phyloP scores from a whole-genome alignment of 2,113 vertebrate species.

The Zeus faber region DNA sequence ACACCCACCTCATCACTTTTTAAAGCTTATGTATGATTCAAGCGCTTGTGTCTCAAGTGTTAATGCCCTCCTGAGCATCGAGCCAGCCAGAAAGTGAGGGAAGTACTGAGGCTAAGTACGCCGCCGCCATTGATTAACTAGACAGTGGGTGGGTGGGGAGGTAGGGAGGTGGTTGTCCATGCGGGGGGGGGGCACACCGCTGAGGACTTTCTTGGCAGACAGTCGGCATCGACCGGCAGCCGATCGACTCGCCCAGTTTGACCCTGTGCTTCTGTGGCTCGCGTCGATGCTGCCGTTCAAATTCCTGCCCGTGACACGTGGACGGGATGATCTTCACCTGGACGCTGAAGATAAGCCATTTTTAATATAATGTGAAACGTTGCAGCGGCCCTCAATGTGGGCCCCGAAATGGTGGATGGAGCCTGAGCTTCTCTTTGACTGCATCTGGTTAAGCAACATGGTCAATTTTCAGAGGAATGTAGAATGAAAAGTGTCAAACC shows the following conservation, averaged over 20 bases:
- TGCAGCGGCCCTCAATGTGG: too few relatives aligned
- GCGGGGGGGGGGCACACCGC: constrained; percentile 9
- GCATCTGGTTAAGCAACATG: too few relatives aligned
- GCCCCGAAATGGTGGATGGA: too few relatives aligned
- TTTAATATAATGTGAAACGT: too few relatives aligned
- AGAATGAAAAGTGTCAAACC: too few relatives aligned
- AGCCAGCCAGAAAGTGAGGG: constrained; percentile 22
- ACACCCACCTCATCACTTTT: constrained; percentile 33
- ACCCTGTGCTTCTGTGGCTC: constrained; percentile 35
- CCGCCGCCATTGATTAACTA: constrained; percentile 38
- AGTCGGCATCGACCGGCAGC: constrained; percentile 47
- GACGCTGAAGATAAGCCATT: constrained; percentile 10
- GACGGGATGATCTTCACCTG: constrained; percentile 28
- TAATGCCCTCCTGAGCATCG: constrained; percentile 29
- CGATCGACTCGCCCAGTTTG: constrained; percentile 50
- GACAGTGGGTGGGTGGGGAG: background rate
- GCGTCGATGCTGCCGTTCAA: constrained; percentile 40
- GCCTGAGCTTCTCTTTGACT: too few relatives aligned
- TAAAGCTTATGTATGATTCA: constrained; percentile 46
- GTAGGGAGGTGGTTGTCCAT: background rate
- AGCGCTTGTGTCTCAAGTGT: constrained; percentile 33
- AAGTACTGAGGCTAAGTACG: constrained; percentile 26
- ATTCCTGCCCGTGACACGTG: constrained; percentile 39
- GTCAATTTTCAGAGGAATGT: too few relatives aligned
- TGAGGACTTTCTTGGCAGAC: constrained; percentile 62